Evolutionary conservation across 1,140 invertebrate species (phyloP).

Genomic region (Atopsyche davidsoni): DNA sequence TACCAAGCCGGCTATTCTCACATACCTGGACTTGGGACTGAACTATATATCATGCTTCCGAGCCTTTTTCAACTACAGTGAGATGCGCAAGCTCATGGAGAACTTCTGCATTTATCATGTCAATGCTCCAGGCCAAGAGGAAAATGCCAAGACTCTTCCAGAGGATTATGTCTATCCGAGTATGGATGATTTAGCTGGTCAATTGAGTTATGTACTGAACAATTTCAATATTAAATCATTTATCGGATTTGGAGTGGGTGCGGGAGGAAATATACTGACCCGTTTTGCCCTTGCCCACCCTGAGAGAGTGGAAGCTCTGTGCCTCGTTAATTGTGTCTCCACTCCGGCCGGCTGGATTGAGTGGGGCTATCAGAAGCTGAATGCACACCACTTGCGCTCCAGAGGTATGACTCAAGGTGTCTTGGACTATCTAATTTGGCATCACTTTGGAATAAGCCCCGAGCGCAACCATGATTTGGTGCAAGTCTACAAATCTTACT

Average conservation of each 20-base stretch:
- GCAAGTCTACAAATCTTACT: slow-evolving; percentile 87
- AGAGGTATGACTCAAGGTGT: slow-evolving; percentile 93
- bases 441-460: slow-evolving; percentile 85
- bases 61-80: slow-evolving; percentile 92
- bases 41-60: slow-evolving; percentile 86
- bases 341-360: slow-evolving; percentile 95
- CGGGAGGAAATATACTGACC: slow-evolving; percentile 92
- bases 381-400: slow-evolving; percentile 73
- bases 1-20: slow-evolving; percentile 87
- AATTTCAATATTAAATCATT: slow-evolving; percentile 85
- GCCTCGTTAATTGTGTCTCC: slow-evolving; percentile 89
- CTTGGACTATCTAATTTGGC: slow-evolving; percentile 98
- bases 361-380: slow-evolving; percentile 98
- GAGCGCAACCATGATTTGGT: slow-evolving; percentile 86
- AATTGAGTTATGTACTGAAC: slow-evolving; percentile 81
- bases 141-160: slow-evolving; percentile 76
- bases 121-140: slow-evolving; percentile 93
- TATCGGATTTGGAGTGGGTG: slow-evolving; percentile 95
- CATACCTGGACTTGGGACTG: slow-evolving; percentile 95
- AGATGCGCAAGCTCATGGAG: slow-evolving; percentile 82
- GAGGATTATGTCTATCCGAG: slow-evolving; percentile 92
- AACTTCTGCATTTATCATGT: slow-evolving; percentile 95
- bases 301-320: slow-evolving; percentile 67
- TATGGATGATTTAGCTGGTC: slow-evolving; percentile 92
- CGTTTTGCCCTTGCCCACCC: slow-evolving; percentile 83